Conservation (phyloP, 2,113 vertebrate species). For the Seriola dumerili region DNA sequence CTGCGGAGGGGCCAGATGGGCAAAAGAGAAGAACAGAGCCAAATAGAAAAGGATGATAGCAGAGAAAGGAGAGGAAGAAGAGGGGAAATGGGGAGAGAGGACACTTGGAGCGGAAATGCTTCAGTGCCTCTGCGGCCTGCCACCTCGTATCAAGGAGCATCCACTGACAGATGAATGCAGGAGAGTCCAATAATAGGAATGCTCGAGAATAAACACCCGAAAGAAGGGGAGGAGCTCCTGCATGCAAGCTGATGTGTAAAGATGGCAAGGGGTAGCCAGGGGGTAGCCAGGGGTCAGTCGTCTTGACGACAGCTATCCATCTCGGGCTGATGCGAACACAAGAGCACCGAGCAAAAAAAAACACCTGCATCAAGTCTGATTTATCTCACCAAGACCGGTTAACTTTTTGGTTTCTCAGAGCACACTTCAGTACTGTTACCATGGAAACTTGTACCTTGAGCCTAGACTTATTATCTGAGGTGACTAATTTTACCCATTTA, state of each 20-base stretch:
- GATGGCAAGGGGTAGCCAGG: slow-evolving; percentile 18
- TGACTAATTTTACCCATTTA: slow-evolving; percentile 46
- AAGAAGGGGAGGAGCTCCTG: slow-evolving; percentile 48
- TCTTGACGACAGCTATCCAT: slow-evolving; percentile 29
- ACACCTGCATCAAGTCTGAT: slow-evolving; percentile 7
- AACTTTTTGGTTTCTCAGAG: slow-evolving; percentile 19
- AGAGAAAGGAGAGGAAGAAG: slow-evolving; percentile 30
- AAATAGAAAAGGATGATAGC: slow-evolving; percentile 47
- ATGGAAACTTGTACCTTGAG: slow-evolving; percentile 42
- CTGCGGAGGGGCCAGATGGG: slow-evolving; percentile 48
- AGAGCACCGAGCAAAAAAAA: slow-evolving; percentile 17
- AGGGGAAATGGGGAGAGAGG: slow-evolving; percentile 56
- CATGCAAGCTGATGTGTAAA: slow-evolving; percentile 29
- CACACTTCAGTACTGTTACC: slow-evolving; percentile 37
- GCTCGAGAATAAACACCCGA: slow-evolving; percentile 53
- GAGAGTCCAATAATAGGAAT: slow-evolving; percentile 76
- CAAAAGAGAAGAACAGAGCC: slow-evolving; percentile 48
- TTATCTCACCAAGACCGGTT: background rate
- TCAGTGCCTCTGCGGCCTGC: slow-evolving; percentile 77
- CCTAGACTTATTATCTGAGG: slow-evolving; percentile 20
- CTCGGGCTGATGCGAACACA: slow-evolving; percentile 20
- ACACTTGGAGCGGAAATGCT: slow-evolving; percentile 74
- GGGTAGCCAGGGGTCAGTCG: slow-evolving; percentile 26
- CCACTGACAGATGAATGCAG: slow-evolving; percentile 79
- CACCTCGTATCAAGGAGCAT: slow-evolving; percentile 77